phyloP scores from a whole-genome alignment of 2,888 invertebrate genomes.

The Apodemia duryi region DNA sequence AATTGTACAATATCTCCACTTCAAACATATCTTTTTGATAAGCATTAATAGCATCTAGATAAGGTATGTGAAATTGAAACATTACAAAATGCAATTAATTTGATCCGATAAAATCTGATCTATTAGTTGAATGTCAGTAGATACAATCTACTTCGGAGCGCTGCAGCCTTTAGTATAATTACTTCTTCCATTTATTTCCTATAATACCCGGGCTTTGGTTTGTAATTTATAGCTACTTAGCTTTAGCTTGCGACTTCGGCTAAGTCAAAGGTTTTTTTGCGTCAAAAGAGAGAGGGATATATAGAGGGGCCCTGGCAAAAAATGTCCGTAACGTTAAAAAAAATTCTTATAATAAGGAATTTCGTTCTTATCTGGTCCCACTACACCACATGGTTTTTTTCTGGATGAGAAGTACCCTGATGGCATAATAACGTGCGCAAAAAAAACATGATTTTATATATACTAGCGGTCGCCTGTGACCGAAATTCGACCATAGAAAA shows the following conservation, averaged over 20 bases:
- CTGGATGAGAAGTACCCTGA: no score
- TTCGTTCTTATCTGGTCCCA: no score
- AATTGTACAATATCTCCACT: not conserved
- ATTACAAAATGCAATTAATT: slow-evolving; percentile 11
- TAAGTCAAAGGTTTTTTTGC: not conserved
- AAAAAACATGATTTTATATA: no score
- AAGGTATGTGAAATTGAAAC: slow-evolving; percentile 6
- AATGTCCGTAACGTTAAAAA: no score
- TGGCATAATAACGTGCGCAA: no score
- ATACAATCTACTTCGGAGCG: slow-evolving; percentile 4
- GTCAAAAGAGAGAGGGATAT: not conserved
- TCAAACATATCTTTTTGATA: slow-evolving; percentile 6
- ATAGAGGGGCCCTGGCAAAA: no score
- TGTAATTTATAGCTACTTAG: slow-evolving; percentile 1
- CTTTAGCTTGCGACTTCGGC: not conserved
- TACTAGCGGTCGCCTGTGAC: no score
- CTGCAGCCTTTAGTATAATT: not conserved
- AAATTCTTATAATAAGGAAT: no score
- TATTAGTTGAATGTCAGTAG: slow-evolving; percentile 1
- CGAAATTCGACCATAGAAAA: no score
- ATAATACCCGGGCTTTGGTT: slow-evolving; percentile 1
- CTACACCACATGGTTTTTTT: no score
- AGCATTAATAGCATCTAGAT: not conserved
- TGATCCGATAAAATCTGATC: slow-evolving; percentile 5
- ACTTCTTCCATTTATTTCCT: slow-evolving; percentile 4